Evolutionary conservation across 2,888 invertebrate species (phyloP), one percentile per base, ranked within the genome.

Genomic region (Drosophila mulleri): DNA sequence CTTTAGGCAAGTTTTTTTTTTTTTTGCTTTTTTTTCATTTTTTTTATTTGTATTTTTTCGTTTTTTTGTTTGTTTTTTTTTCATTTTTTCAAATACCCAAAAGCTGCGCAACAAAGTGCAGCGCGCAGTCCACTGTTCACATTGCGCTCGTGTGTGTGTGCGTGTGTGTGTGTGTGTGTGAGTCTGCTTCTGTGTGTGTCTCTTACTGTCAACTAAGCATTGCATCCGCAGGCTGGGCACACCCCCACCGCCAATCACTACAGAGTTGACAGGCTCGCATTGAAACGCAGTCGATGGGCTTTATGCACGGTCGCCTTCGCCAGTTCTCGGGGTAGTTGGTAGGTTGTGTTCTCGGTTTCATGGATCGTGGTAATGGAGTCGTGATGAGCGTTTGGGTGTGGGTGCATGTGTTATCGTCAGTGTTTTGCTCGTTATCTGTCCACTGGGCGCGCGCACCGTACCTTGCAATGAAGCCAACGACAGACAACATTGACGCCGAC

Each of bases 371-470:
- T 20, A 6, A 7, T 45, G 7, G 20, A 1, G 47, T 45, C 45
- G 14, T 9, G 11, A n/a, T 47, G 47, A 6, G 44, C 14, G 9
- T n/a, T 9, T n/a, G n/a, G 11, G 2, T 26, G 26, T 26, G 47
- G 9, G 4, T n/a, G 9, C 4, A 2, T n/a, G 29, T 29, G 11
- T 39, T 0, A 16, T 26, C 26, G 26, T 26, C 26, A 26, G 26
- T 26, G 26, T 26, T 26, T 26, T 7, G 26, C 26, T 26, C 6
- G 20, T 20, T 4, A 2, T 26, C 32, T n/a, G 50, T 39, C 39
- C 37, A 47, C 67, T 75, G 45, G 64, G 48, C 80, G 69, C 39
- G 81, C 75, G 86, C 68, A 70, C 69, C 58, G 45, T 39, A 32
- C 26, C 23, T 26, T 26, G 26, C 16, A 37, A 44, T 29, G 1